Evolutionary conservation across 1,140 invertebrate species (phyloP).

Genomic region (Apis florea): DNA sequence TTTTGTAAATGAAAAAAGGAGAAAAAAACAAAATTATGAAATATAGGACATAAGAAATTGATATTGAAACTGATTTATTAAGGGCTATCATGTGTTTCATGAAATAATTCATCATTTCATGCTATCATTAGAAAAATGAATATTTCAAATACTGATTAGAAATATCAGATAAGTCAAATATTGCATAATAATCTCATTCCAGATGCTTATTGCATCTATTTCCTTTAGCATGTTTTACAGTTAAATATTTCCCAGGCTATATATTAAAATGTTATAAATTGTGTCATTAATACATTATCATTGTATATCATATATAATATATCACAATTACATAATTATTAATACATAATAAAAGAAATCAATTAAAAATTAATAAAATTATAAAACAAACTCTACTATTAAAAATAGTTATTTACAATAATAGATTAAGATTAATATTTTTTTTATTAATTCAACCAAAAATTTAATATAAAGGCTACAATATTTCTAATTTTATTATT

Average conservation of each 20-base stretch:
- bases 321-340: background rate
- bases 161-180: conserved; percentile 18
- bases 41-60: conserved; percentile 35
- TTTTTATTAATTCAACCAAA: background rate
- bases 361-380: conserved; percentile 8
- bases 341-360: background rate
- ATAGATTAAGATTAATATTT: background rate
- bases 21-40: background rate
- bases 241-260: conserved; percentile 20
- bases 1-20: background rate
- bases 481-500: background rate
- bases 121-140: conserved; percentile 16
- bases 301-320: too few relatives aligned
- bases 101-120: conserved; percentile 26
- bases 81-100: conserved; percentile 44
- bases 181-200: conserved; percentile 58
- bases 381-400: background rate
- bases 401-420: background rate
- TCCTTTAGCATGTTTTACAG: conserved; percentile 58
- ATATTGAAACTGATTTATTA: conserved; percentile 39
- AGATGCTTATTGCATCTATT: conserved; percentile 55
- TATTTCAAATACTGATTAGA: background rate
- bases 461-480: background rate
- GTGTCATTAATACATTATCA: too few relatives aligned
- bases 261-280: conserved; percentile 3